Percentiles rank a stretch among this genome's conserved stretches.
Conservation (phyloP, 2,797 vertebrate genomes). For the Hydrocynus forskahlii region DNA sequence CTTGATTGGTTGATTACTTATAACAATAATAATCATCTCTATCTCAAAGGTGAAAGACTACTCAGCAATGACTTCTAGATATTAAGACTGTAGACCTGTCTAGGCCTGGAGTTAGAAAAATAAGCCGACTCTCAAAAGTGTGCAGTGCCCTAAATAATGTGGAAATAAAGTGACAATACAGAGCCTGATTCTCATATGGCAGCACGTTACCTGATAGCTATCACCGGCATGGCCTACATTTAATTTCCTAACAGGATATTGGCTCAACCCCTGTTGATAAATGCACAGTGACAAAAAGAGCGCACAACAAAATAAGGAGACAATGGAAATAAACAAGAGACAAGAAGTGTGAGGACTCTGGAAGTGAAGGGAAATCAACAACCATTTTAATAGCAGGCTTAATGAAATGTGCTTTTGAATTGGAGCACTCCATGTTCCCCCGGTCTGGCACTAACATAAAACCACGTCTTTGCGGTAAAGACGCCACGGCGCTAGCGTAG, state of each 20-base stretch:
- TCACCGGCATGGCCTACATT: conserved; percentile 51
- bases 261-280: conserved; percentile 73
- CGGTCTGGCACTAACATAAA: conserved; percentile 51
- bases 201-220: conserved; percentile 46
- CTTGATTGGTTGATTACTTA: too few relatives aligned
- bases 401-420: conserved; percentile 62
- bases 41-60: neutral
- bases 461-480: conserved; percentile 47
- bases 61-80: neutral
- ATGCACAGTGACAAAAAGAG: conserved; percentile 64
- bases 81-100: neutral
- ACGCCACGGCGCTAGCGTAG: conserved; percentile 51
- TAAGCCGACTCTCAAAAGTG: neutral
- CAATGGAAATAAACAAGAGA: conserved; percentile 56
- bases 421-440: conserved; percentile 38
- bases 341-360: neutral
- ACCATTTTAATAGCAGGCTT: conserved; percentile 67
- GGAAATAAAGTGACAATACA: conserved; percentile 22
- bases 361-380: conserved; percentile 70
- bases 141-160: neutral
- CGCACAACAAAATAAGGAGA: conserved; percentile 45
- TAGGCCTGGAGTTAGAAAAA: neutral
- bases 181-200: conserved; percentile 18
- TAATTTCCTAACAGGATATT: conserved; percentile 82
- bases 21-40: too few relatives aligned